A percentile compares a stretch with the other conserved stretches of the same genome.
These are phyloP conservation scores for Morone saxatilis DNA, from an alignment of 2,113 vertebrate species.

Conservation along the genomic window DNA sequence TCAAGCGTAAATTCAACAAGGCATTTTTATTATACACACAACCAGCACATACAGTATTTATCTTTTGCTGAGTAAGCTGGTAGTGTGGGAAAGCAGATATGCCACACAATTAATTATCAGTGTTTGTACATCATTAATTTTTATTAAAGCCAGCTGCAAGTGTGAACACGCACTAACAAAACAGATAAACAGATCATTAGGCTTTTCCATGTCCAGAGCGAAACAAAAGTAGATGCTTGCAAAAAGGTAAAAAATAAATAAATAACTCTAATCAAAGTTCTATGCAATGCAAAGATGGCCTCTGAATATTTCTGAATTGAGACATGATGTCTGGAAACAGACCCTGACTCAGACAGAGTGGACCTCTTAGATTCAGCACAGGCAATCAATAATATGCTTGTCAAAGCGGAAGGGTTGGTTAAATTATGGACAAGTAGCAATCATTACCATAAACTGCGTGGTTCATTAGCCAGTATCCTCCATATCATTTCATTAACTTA, in stretches of 20 bases:
- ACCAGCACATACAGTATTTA: constrained; percentile 45
- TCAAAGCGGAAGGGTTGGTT: constrained; percentile 55
- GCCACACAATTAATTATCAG: constrained; percentile 80
- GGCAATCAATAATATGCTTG: constrained; percentile 61
- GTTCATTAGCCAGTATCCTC: constrained; percentile 63
- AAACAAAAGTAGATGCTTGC: not conserved
- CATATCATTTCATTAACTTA: constrained; percentile 64
- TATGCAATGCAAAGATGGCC: constrained; percentile 14
- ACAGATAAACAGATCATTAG: constrained; percentile 80
- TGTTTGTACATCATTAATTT: constrained; percentile 83
- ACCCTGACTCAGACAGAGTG: constrained; percentile 41
- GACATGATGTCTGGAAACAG: constrained; percentile 30
- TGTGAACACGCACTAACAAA: constrained; percentile 63
- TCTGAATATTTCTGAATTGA: constrained; percentile 26
- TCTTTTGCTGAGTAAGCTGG: constrained; percentile 69
- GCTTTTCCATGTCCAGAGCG: constrained; percentile 24
- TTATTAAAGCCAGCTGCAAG: constrained; percentile 78
- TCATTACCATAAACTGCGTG: constrained; percentile 63
- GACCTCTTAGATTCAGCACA: constrained; percentile 33
- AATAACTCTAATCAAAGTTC: constrained; percentile 28
- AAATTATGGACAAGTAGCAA: constrained; percentile 65
- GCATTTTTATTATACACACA: constrained; percentile 57
- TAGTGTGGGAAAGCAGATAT: constrained; percentile 65
- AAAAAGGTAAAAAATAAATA: constrained; percentile 39
- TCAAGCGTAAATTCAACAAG: constrained; percentile 57